Evolutionary conservation across 2,113 vertebrate genomes (phyloP).

Genomic region (Eupsittula cactorum): DNA sequence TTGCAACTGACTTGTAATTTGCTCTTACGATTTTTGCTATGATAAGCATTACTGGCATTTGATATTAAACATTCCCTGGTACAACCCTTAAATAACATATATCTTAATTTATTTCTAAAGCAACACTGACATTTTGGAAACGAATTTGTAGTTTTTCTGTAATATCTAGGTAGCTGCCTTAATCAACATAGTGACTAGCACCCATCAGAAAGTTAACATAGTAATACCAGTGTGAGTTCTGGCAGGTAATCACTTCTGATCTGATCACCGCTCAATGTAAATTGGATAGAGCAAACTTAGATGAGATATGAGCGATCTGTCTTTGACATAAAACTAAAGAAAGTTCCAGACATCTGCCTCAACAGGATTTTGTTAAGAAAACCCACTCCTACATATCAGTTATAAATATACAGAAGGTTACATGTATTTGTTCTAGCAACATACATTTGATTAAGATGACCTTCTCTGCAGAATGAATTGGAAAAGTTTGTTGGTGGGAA

Average conservation of each 20-base stretch:
- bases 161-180: not conserved
- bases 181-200: not conserved
- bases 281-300: constrained; percentile 25
- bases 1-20: not conserved
- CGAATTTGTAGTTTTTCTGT: not conserved
- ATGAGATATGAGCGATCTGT: not conserved
- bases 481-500: not conserved
- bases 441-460: constrained; percentile 52
- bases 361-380: constrained; percentile 54
- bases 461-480: constrained; percentile 14
- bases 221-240: not conserved
- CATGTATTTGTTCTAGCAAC: constrained; percentile 49
- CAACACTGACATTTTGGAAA: not conserved
- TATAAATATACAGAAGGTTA: constrained; percentile 59
- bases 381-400: constrained; percentile 46
- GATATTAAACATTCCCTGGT: not conserved
- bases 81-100: not conserved
- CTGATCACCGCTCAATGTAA: not conserved
- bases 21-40: not conserved
- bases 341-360: constrained; percentile 64
- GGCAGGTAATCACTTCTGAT: not conserved
- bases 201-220: not conserved
- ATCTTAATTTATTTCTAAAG: not conserved
- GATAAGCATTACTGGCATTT: not conserved
- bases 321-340: constrained; percentile 62